phyloP scores from a whole-genome alignment of 2,888 invertebrate genomes.

The Mechanitis messenoides region DNA sequence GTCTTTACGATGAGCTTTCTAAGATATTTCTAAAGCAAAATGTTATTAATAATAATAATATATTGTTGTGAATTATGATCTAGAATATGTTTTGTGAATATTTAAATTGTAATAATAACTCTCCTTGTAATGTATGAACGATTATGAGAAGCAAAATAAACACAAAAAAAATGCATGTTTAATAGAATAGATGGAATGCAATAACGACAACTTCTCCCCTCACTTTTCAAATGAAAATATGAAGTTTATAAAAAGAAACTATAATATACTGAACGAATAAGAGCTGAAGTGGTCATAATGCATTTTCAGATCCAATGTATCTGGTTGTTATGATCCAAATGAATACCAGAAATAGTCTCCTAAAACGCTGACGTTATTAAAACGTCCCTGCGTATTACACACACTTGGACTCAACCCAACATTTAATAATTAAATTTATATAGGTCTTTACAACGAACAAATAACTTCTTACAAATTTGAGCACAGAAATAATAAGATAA shows the following conservation, averaged over 20 bases:
- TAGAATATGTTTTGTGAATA: constrained; percentile 26
- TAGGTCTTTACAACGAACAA: constrained; percentile 21
- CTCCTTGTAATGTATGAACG: constrained; percentile 66
- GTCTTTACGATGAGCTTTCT: no score
- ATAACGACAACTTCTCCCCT: constrained; percentile 13
- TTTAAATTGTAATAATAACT: constrained; percentile 55
- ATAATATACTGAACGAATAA: not conserved
- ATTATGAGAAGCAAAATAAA: constrained; percentile 58
- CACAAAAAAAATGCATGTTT: constrained; percentile 31
- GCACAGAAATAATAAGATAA: no score
- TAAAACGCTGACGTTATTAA: constrained; percentile 46
- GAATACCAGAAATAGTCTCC: constrained; percentile 45
- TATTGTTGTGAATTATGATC: not conserved
- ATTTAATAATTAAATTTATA: constrained; percentile 34
- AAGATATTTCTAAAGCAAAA: no score
- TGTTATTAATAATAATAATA: not conserved
- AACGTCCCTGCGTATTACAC: constrained; percentile 56
- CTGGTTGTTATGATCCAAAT: constrained; percentile 28
- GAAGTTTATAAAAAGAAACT: not conserved
- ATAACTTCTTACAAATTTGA: constrained; percentile 10
- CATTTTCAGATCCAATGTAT: constrained; percentile 33
- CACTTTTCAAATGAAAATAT: not conserved
- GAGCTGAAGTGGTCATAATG: constrained; percentile 34
- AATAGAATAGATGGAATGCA: constrained; percentile 10
- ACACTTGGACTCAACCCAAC: constrained; percentile 73